Conservation (phyloP, 64 coral and sea anemone genomes). For the Hydrozoanthus tunicans region DNA sequence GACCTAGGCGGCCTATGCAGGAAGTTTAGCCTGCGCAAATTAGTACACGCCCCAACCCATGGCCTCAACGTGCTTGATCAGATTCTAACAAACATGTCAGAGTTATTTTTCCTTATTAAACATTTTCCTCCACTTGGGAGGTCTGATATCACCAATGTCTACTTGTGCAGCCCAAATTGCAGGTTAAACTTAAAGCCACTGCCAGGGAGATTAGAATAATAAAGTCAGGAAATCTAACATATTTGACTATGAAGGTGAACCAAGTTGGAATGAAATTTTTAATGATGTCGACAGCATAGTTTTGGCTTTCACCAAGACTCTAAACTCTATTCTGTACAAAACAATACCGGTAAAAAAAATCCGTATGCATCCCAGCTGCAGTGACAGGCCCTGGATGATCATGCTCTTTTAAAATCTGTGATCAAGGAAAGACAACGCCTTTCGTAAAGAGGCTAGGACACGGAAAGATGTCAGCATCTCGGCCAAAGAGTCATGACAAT, state of each 20-base stretch:
- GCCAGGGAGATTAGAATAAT: conserved; percentile 34
- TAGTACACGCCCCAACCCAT: conserved; percentile 1
- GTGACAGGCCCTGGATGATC: background rate
- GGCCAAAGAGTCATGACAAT: background rate
- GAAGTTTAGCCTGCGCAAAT: conserved; percentile 16
- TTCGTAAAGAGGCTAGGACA: background rate
- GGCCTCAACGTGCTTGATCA: conserved; percentile 9
- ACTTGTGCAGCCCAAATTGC: conserved; percentile 26
- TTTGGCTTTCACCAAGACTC: too few relatives aligned
- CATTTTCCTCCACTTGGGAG: background rate
- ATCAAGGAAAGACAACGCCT: too few relatives aligned
- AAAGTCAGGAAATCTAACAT: conserved; percentile 32
- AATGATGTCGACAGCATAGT: too few relatives aligned
- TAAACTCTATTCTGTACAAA: too few relatives aligned
- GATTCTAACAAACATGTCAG: conserved; percentile 1
- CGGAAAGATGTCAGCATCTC: conserved; percentile 43
- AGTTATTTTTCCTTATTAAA: background rate
- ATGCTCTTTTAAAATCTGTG: too few relatives aligned
- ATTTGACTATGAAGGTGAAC: too few relatives aligned
- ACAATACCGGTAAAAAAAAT: background rate
- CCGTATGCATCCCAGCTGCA: conserved; percentile 5
- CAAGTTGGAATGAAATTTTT: background rate
- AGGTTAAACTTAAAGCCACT: conserved; percentile 18
- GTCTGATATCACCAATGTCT: background rate
- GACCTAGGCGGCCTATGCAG: conserved; percentile 19